A percentile compares a stretch with the other conserved stretches of the same genome.
These are phyloP conservation scores for Aricia agestis DNA, from an alignment of 1,140 invertebrate genomes.

Conservation along the genomic window DNA sequence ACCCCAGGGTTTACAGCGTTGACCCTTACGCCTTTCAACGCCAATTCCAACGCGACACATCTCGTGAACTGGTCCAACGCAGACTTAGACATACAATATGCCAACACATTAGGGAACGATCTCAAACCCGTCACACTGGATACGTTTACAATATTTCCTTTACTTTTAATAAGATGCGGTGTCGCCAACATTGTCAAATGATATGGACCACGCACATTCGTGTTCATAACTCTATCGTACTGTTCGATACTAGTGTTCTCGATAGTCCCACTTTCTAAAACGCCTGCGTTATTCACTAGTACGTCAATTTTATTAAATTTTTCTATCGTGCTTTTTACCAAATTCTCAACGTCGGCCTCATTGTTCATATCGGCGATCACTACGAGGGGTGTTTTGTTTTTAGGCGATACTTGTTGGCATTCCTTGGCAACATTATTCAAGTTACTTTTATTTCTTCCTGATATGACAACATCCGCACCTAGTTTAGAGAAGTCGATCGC, in stretches of 20 bases:
- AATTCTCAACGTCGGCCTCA: constrained; percentile 79
- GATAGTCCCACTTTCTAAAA: constrained; percentile 81
- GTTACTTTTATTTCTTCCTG: constrained; percentile 75
- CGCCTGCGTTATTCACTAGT: constrained; percentile 87
- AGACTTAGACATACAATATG: constrained; percentile 89
- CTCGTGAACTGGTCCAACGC: constrained; percentile 89
- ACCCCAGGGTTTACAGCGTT: constrained; percentile 89
- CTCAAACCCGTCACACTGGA: constrained; percentile 87
- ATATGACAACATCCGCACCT: constrained; percentile 81
- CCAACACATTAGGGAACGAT: constrained; percentile 80
- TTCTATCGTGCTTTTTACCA: constrained; percentile 78
- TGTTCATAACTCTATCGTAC: constrained; percentile 84
- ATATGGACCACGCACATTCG: constrained; percentile 85
- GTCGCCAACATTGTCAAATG: constrained; percentile 85
- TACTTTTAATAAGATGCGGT: constrained; percentile 83
- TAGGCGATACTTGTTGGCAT: constrained; percentile 75
- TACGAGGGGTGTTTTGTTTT: constrained; percentile 69
- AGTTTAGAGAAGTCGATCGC: constrained; percentile 85
- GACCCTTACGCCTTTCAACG: constrained; percentile 83
- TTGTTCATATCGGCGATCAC: constrained; percentile 81
- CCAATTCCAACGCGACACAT: constrained; percentile 83
- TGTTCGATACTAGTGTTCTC: constrained; percentile 84
- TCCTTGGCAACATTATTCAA: constrained; percentile 74
- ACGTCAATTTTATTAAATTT: constrained; percentile 81
- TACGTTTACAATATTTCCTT: constrained; percentile 88